phyloP scores from a whole-genome alignment of 2,113 vertebrate genomes.

The Lepus europaeus region DNA sequence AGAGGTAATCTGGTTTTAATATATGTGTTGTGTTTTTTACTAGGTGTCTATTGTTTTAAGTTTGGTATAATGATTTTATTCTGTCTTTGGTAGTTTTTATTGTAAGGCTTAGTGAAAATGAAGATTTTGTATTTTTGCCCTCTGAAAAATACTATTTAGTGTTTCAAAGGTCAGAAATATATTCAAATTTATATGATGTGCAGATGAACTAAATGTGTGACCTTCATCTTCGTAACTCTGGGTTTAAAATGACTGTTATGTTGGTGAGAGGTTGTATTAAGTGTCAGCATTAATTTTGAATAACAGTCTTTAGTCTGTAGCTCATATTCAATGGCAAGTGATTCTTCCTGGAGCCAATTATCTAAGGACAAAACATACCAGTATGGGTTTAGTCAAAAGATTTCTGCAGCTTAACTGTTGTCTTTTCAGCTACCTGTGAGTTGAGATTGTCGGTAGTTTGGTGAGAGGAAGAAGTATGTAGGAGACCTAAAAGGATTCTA shows the following conservation, averaged over 20 bases:
- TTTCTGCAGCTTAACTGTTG: slow-evolving; percentile 53
- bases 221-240: not conserved
- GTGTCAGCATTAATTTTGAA: slow-evolving; percentile 63
- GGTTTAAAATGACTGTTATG: not conserved
- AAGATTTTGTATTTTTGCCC: slow-evolving; percentile 57
- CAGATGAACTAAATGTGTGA: not conserved
- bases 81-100: slow-evolving; percentile 29
- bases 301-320: slow-evolving; percentile 7
- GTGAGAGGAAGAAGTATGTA: not conserved
- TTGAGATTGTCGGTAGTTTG: not conserved
- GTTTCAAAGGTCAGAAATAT: slow-evolving; percentile 54
- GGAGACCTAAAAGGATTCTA: not conserved
- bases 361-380: slow-evolving; percentile 19
- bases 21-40: slow-evolving; percentile 26
- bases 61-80: slow-evolving; percentile 60
- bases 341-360: slow-evolving; percentile 56
- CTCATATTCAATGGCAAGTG: not conserved
- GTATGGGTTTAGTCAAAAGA: slow-evolving; percentile 52
- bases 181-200: slow-evolving; percentile 24
- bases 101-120: slow-evolving; percentile 29
- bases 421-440: not conserved
- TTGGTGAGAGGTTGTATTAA: slow-evolving; percentile 16
- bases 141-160: slow-evolving; percentile 66
- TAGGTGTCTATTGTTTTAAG: slow-evolving; percentile 48
- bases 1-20: slow-evolving; percentile 45